Percentiles rank a stretch among this genome's conserved stretches.
Conservation (phyloP, 2,113 vertebrate species). For the Hydrolagus affinis region DNA sequence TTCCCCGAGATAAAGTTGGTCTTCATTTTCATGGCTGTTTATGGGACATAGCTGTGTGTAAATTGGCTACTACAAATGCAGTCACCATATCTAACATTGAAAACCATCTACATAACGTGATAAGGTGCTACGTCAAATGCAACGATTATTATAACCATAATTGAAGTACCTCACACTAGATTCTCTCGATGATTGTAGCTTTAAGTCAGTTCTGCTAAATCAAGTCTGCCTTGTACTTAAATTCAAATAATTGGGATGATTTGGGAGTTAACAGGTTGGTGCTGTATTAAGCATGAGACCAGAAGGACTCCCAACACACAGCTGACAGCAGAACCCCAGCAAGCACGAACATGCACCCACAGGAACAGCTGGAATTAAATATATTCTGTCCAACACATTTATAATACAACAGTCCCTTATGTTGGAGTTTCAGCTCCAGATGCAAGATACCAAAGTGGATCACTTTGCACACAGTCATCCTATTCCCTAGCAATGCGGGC, state of each 20-base stretch:
- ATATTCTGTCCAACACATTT: not conserved
- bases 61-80: no score
- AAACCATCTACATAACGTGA: no score
- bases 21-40: no score
- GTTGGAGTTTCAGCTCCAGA: not conserved
- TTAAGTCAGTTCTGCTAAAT: not conserved
- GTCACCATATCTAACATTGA: no score
- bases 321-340: not conserved
- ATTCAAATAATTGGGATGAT: not conserved
- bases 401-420: not conserved
- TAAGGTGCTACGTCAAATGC: no score
- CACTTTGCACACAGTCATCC: not conserved
- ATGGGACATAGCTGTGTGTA: no score
- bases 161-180: no score
- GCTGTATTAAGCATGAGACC: not conserved
- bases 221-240: not conserved
- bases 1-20: no score
- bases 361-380: slow-evolving; percentile 1
- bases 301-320: not conserved
- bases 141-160: no score
- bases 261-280: not conserved
- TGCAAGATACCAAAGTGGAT: not conserved
- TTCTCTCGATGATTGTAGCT: not conserved
- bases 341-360: not conserved
- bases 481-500: not conserved